phyloP scores from a whole-genome alignment of 2,888 invertebrate species.

The Odontomyia ornata region DNA sequence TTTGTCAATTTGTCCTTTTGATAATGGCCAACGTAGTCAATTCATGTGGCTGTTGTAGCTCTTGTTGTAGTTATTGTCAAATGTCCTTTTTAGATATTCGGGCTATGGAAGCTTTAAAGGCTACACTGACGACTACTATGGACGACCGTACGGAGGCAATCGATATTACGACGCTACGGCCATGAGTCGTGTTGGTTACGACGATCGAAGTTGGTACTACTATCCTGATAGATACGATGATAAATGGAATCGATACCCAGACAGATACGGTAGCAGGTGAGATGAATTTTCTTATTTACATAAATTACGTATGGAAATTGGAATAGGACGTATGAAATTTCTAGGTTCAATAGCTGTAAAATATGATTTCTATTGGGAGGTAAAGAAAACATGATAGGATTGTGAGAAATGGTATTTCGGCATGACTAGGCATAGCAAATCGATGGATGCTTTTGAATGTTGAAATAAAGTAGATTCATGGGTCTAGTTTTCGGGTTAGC shows the following conservation, averaged over 20 bases:
- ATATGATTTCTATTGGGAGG: background rate
- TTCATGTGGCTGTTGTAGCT: background rate
- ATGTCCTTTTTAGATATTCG: background rate
- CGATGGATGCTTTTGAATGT: no score
- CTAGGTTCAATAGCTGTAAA: slow-evolving; percentile 6
- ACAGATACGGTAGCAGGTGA: slow-evolving; percentile 48
- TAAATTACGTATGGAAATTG: slow-evolving; percentile 12
- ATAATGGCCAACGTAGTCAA: background rate
- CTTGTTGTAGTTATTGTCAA: background rate
- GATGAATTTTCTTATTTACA: slow-evolving; percentile 31
- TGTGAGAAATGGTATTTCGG: background rate
- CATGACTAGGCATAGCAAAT: no score
- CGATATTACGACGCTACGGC: slow-evolving; percentile 44
- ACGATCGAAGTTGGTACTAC: slow-evolving; percentile 53
- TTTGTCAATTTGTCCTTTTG: slow-evolving; percentile 20
- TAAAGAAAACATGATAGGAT: background rate
- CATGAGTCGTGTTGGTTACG: slow-evolving; percentile 49
- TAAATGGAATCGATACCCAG: slow-evolving; percentile 46
- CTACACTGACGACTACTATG: slow-evolving; percentile 2
- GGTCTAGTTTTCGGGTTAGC: no score
- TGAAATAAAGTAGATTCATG: no score
- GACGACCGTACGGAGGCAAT: slow-evolving; percentile 9
- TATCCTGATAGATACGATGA: slow-evolving; percentile 52
- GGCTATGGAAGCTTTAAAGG: background rate
- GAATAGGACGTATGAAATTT: slow-evolving; percentile 9